Evolutionary conservation across 2,888 invertebrate genomes (phyloP), one percentile per base, ranked within the genome.

Genomic region (Meloe dianella): DNA sequence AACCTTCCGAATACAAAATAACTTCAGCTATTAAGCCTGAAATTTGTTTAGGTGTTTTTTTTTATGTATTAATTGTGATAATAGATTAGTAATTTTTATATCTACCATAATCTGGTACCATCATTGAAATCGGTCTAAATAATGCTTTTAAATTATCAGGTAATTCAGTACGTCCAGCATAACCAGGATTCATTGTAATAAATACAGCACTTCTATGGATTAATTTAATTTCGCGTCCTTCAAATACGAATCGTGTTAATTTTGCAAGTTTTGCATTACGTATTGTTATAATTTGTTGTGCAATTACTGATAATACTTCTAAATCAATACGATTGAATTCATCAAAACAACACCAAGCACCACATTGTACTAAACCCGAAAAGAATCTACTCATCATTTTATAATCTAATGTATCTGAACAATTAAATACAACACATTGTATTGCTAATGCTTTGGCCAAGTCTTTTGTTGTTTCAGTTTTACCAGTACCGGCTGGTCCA

Each of bases 181-280:
- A 95, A 1, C 95, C 95, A 0, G 95, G 95, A 84, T 95, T 95
- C 95, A 96, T 96, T 0, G 95, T 95, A 72, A 95, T 93, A 77
- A 95, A 95, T 0, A 94, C 91, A 0, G 94, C 93, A 77, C 95
- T 70, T 87, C 47, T 20, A 20, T 3, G 89, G 0, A 93, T 89
- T 32, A 95, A 82, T 79, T 92, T 94, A 61, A 96, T 95, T 84
- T 93, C 94, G 5, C 94, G 88, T 0, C 95, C 95, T 84, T 96
- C 95, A 83, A 96, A 96, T 88, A 94, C 90, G 54, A 67, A 88
- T 88, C 86, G 86, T 75, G 83, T 81, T 6, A 86, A 83, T 78
- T 87, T 89, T 14, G 90, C 89, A 0, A 90, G 89, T 83, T 95
- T 95, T 0, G 95, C 95, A 79, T 95, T 93, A 71, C 92, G 87